Base-by-base conservation (phyloP, 2,797 vertebrate species). In the Zenarchopterus dispar region DNA sequence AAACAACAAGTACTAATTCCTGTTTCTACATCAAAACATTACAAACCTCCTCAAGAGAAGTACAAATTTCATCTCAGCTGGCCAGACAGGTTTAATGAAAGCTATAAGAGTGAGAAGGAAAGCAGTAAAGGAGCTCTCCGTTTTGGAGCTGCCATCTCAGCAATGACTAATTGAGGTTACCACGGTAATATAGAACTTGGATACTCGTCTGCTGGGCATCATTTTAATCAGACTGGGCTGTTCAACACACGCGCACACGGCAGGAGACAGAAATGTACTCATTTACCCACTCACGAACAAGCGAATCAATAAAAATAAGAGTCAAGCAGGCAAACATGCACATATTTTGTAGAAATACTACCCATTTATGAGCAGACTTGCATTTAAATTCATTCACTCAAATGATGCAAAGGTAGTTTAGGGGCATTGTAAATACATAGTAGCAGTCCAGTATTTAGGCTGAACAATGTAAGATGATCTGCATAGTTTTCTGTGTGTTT, bases 201-300 rank as follows among this genome's bases (percentile, higher is more conserved):
- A 77, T 67, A 65, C 89, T 39, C 13, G 15, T 39, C 36, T 90
- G 87, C 70, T 66, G 53, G 86, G 70, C 80, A 74, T 91, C 88
- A 87, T 62, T 75, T 73, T 85, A 86, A 89, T 84, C 80, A 84
- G 70, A 77, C 66, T 64, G 58, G 78, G 56, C 80, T 67, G 75
- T 39, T 39, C 36, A 15, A 8, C 36, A 16, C 39, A 56, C 39
- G 24, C n/a, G 26, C 10, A 24, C 24, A 56, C 9, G 21, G 13
- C 48, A 56, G 3, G 3, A 26, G 24, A 26, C 28, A 28, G 28
- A 28, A 28, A 28, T 28, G 28, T 28, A 5, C 28, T 28, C 19
- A 54, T 15, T 2, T 15, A 39, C 36, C 11, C 36, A 15, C 36
- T 39, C 15, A 39, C 36, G 16, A 39, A 39, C 36, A 39, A 39